phyloP scores from a whole-genome alignment of 2,888 invertebrate species.

The Cheilosia impressa region DNA sequence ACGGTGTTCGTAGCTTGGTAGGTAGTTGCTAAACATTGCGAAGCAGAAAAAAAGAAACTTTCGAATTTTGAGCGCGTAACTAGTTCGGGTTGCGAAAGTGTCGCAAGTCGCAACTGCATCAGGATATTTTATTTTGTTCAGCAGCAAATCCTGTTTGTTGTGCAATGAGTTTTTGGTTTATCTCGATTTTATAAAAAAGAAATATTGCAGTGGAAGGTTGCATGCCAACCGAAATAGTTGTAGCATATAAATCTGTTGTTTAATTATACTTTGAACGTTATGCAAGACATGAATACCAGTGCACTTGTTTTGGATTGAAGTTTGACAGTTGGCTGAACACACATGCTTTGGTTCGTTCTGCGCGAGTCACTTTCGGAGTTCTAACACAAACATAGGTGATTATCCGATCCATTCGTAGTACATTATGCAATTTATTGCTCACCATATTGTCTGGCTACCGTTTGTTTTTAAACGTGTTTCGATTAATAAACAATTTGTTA shows the following conservation, averaged over 20 bases:
- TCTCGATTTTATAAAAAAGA: conserved; percentile 5
- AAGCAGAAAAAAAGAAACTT: conserved; percentile 54
- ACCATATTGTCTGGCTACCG: neutral
- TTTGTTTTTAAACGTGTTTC: conserved; percentile 10
- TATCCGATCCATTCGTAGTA: neutral
- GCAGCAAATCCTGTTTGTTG: conserved; percentile 65
- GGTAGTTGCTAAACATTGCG: conserved; percentile 10
- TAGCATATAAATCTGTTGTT: neutral
- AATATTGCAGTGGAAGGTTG: conserved; percentile 5
- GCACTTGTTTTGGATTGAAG: conserved; percentile 4
- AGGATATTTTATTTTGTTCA: conserved; percentile 59
- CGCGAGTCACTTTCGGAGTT: conserved; percentile 30
- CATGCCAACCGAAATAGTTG: neutral
- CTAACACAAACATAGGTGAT: conserved; percentile 1
- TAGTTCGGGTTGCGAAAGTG: conserved; percentile 61
- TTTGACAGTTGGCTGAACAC: conserved; percentile 48
- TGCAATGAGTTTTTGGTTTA: conserved; percentile 27
- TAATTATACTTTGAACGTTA: conserved; percentile 22
- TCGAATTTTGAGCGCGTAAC: conserved; percentile 63
- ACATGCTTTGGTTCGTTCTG: conserved; percentile 28
- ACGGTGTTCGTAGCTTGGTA: neutral
- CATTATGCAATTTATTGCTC: conserved; percentile 13
- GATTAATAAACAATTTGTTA: neutral
- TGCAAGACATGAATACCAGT: conserved; percentile 22
- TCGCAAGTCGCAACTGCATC: conserved; percentile 52